Percentiles rank a stretch among this genome's conserved stretches.
These are phyloP conservation scores for Parauchenoglanis ngamensis DNA, from an alignment of 2,797 vertebrate species.

Conservation along the genomic window DNA sequence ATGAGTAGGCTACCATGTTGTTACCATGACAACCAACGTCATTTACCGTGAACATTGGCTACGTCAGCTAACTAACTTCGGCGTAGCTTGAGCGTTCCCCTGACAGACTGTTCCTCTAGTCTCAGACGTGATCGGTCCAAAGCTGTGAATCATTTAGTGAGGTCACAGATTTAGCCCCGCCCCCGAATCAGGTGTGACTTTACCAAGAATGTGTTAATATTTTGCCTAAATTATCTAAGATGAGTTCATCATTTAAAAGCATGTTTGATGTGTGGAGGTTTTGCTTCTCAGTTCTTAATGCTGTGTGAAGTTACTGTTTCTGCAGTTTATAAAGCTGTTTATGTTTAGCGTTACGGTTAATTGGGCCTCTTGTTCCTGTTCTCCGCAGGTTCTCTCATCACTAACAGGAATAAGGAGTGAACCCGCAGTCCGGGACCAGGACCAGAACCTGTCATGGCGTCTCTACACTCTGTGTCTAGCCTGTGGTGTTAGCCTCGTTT, in stretches of 20 bases:
- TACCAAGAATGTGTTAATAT: background rate
- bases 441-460: background rate
- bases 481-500: background rate
- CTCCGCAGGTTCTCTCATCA: slow-evolving; percentile 66
- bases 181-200: background rate
- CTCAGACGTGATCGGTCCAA: no score
- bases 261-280: slow-evolving; percentile 21
- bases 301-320: no score
- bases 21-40: background rate
- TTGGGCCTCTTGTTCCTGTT: slow-evolving; percentile 50
- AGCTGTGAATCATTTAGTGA: background rate
- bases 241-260: background rate
- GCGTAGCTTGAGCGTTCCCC: background rate
- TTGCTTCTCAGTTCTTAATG: background rate
- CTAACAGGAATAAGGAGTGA: background rate
- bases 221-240: background rate
- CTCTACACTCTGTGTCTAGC: background rate
- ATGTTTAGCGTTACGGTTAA: background rate
- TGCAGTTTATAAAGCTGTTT: no score
- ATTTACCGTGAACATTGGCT: no score
- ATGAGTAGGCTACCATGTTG: no score
- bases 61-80: background rate
- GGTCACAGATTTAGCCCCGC: background rate
- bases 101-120: background rate
- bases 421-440: slow-evolving; percentile 9